A percentile compares a stretch with the other conserved stretches of the same genome.
These are phyloP conservation scores for Sclerurus mexicanus DNA, from an alignment of 2,113 vertebrate species.

Conservation along the genomic window DNA sequence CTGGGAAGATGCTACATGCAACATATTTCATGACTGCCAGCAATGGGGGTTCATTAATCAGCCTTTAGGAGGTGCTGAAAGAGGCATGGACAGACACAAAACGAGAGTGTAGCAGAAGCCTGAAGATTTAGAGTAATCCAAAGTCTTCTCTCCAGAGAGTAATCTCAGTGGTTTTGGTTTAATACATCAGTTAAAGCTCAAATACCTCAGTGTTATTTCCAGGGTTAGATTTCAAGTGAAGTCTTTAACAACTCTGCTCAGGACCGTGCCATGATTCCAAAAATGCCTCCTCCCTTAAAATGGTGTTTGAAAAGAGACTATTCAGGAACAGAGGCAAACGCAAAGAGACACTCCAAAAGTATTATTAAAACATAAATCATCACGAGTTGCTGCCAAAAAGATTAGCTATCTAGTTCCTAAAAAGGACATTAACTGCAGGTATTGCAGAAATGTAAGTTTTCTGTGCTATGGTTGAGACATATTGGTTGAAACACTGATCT, in stretches of 20 bases:
- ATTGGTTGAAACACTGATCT: neutral
- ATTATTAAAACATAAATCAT: neutral
- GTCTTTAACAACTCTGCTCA: neutral
- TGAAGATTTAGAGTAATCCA: neutral
- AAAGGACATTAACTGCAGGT: neutral
- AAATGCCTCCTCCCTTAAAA: neutral
- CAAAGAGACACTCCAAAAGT: neutral
- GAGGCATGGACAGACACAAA: neutral
- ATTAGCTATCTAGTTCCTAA: neutral
- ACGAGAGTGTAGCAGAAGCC: neutral
- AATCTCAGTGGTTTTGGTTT: neutral
- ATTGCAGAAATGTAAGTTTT: neutral
- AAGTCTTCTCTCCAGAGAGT: neutral
- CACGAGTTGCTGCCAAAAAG: neutral
- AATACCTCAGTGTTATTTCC: neutral
- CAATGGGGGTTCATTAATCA: constrained; percentile 8
- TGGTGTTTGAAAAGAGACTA: neutral
- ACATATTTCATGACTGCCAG: constrained; percentile 15
- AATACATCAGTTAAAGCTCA: neutral
- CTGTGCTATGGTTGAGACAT: neutral
- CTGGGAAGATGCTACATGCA: neutral
- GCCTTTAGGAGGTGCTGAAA: constrained; percentile 41
- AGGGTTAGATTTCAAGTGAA: neutral
- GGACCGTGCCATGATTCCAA: neutral
- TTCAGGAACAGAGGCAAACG: neutral